Percentiles rank a stretch among this genome's conserved stretches.
Conservation (phyloP, 2,113 vertebrate species). For the Leucosticte australis region DNA sequence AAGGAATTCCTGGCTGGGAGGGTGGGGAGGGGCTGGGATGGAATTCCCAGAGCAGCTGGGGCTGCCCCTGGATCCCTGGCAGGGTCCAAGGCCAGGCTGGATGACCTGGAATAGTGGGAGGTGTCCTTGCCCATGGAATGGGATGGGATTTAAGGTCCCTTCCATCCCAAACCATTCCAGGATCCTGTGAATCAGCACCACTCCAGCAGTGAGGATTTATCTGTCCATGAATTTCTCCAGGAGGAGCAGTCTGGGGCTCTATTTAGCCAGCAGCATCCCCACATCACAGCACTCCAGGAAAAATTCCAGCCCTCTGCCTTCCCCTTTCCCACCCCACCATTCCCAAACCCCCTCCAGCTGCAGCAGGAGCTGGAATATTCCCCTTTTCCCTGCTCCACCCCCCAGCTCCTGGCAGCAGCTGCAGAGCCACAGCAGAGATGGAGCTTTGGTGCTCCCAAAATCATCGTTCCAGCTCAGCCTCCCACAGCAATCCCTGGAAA, state of each 20-base stretch:
- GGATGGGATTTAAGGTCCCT: not conserved
- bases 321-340: not conserved
- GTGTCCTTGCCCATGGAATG: not conserved
- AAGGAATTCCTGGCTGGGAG: not conserved
- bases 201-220: not conserved
- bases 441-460: not conserved
- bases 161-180: not conserved
- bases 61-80: not conserved
- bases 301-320: not conserved
- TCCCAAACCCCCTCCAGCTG: not conserved
- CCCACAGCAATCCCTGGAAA: not conserved
- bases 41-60: not conserved
- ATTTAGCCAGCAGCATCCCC: not conserved
- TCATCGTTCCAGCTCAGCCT: not conserved
- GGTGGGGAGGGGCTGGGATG: not conserved
- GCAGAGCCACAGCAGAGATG: not conserved
- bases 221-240: fast-evolving
- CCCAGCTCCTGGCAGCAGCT: not conserved
- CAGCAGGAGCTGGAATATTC: not conserved
- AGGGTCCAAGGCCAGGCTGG: not conserved
- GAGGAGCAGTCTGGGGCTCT: not conserved
- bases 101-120: fast-evolving
- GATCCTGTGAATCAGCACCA: not conserved
- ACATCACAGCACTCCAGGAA: not conserved
- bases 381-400: not conserved